Evolutionary conservation across 1,140 invertebrate genomes (phyloP).

Genomic region (Heliothis subflexa): DNA sequence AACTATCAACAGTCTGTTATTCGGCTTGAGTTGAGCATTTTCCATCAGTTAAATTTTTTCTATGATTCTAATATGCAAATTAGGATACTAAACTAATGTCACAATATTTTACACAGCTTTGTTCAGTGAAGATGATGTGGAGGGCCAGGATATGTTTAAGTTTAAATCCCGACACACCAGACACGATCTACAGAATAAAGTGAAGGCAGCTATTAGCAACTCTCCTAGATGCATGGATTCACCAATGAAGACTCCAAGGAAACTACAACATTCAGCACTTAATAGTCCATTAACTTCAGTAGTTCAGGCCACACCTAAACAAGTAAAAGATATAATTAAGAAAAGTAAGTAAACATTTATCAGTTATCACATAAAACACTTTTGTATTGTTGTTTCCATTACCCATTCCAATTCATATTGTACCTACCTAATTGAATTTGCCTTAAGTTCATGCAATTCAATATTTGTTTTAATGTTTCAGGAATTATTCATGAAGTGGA

Average conservation of each 20-base stretch:
- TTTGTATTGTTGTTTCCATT: neutral
- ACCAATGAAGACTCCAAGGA: slow-evolving; percentile 69
- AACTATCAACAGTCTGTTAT: no score
- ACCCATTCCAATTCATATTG: no score
- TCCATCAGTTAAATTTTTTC: no score
- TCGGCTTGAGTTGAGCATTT: no score
- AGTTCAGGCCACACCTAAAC: slow-evolving; percentile 70
- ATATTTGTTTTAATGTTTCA: slow-evolving; percentile 48
- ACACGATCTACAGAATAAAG: slow-evolving; percentile 77
- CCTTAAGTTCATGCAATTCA: no score
- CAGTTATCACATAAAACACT: neutral
- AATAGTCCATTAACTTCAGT: slow-evolving; percentile 51
- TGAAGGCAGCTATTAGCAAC: slow-evolving; percentile 65
- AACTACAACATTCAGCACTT: slow-evolving; percentile 44
- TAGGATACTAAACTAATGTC: no score
- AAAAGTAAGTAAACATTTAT: slow-evolving; percentile 70
- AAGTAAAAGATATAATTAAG: slow-evolving; percentile 75
- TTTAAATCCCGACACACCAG: slow-evolving; percentile 81
- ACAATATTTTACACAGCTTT: slow-evolving; percentile 63
- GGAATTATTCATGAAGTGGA: slow-evolving; percentile 76
- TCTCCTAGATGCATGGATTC: slow-evolving; percentile 59
- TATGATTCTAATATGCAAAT: no score
- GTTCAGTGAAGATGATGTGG: slow-evolving; percentile 77
- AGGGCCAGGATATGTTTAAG: slow-evolving; percentile 79
- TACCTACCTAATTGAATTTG: no score